Evolutionary conservation across 2,888 invertebrate species (phyloP).

Genomic region (Nesidiocoris tenuis): DNA sequence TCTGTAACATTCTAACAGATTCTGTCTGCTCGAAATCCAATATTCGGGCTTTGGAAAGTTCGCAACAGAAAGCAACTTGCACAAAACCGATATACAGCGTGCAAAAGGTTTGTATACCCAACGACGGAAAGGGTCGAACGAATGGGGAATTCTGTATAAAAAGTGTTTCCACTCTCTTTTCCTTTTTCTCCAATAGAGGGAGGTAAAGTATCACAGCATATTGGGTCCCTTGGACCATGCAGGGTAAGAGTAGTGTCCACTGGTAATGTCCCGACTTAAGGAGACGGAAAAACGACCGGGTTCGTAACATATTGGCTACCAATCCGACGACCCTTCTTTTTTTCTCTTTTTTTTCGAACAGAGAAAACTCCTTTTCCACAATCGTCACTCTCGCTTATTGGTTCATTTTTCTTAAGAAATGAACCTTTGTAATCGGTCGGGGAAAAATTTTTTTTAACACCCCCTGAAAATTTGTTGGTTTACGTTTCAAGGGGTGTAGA

Average conservation of each 20-base stretch:
- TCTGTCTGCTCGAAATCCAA: too few relatives aligned
- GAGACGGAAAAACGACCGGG: constrained; percentile 33
- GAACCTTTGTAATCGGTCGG: too few relatives aligned
- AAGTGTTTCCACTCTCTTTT: not conserved
- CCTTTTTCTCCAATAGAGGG: not conserved
- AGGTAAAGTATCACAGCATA: not conserved
- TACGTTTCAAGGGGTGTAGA: too few relatives aligned
- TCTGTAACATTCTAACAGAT: too few relatives aligned
- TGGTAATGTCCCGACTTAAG: constrained; percentile 38
- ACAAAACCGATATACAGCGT: not conserved
- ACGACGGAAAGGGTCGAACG: not conserved
- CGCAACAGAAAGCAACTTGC: not conserved
- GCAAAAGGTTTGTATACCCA: not conserved
- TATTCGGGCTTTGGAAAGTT: too few relatives aligned
- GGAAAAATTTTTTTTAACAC: too few relatives aligned
- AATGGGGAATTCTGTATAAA: not conserved
- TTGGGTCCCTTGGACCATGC: not conserved
- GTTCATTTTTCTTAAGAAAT: too few relatives aligned
- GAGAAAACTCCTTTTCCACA: not conserved
- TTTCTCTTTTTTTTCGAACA: not conserved
- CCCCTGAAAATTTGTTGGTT: too few relatives aligned
- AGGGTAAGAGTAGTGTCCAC: constrained; percentile 25
- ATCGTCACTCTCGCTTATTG: not conserved
- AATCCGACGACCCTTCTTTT: constrained; percentile 18
- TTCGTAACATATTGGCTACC: constrained; percentile 37